Percentiles rank a stretch among this genome's conserved stretches.
Conservation (phyloP, 2,797 vertebrate genomes). For the Aselliscus stoliczkanus region DNA sequence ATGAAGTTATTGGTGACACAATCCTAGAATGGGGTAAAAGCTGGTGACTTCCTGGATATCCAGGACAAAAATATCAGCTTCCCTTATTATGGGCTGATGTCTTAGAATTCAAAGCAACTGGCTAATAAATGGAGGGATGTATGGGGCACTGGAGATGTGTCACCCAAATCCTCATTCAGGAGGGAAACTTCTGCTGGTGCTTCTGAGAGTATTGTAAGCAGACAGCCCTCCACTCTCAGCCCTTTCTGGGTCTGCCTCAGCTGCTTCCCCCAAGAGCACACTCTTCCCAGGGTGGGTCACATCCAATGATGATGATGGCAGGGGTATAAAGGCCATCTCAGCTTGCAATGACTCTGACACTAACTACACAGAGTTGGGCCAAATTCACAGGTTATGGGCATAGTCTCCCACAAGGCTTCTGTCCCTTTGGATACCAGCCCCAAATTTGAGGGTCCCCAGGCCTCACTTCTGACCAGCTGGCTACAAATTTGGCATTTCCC, state of each 20-base stretch:
- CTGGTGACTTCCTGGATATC: background rate
- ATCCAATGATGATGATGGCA: too few species aligned
- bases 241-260: too few species aligned
- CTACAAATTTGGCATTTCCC: background rate
- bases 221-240: background rate
- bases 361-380: background rate
- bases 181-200: background rate
- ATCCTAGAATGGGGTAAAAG: background rate
- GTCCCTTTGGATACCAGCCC: background rate
- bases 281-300: accelerated
- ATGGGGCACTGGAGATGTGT: background rate
- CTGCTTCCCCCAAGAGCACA: background rate
- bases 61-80: background rate
- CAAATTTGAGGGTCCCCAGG: background rate
- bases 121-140: background rate
- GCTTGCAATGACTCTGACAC: background rate
- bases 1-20: background rate
- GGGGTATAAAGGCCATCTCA: background rate
- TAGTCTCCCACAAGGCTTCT: background rate
- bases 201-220: background rate
- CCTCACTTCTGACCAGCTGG: background rate
- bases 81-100: background rate
- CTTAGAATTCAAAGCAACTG: background rate
- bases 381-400: background rate
- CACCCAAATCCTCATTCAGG: background rate